Conservation (phyloP, 1,140 invertebrate species). For the Drosophila auraria region DNA sequence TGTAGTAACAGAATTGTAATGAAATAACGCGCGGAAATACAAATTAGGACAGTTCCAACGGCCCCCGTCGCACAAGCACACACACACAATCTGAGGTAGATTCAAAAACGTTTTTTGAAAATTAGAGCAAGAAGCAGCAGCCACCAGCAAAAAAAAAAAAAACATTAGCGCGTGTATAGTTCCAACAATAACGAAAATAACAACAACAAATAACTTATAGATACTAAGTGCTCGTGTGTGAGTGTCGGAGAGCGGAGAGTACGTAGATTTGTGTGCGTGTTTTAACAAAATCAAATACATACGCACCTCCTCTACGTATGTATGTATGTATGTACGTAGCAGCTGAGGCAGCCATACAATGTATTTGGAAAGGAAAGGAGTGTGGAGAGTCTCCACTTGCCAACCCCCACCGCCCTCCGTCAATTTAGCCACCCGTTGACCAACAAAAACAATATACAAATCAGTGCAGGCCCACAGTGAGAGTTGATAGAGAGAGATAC, state of each 20-base stretch:
- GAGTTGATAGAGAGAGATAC: conserved; percentile 45
- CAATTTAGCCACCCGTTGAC: conserved; percentile 7
- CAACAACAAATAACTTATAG: conserved; percentile 63
- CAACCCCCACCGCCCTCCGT: conserved; percentile 16
- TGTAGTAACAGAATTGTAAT: conserved; percentile 5
- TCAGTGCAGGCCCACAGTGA: conserved; percentile 51
- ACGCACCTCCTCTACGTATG: conserved; percentile 26
- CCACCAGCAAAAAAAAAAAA: conserved; percentile 13
- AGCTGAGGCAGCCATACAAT: conserved; percentile 54
- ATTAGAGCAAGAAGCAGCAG: conserved; percentile 8
- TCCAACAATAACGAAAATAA: conserved; percentile 62
- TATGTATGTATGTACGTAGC: conserved; percentile 45
- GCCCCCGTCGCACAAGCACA: conserved; percentile 18
- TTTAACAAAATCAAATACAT: conserved; percentile 30
- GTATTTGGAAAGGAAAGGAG: conserved; percentile 49
- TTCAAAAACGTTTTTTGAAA: conserved; percentile 22
- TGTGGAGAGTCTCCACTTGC: conserved; percentile 16
- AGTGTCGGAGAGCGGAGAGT: conserved; percentile 27
- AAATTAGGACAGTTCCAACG: conserved; percentile 63
- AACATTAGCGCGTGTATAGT: conserved; percentile 62
- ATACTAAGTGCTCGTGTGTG: conserved; percentile 63
- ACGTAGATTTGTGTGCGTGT: conserved; percentile 24
- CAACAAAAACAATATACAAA: conserved; percentile 38
- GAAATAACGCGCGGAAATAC: conserved; percentile 60
- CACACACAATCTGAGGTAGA: conserved; percentile 5